These are phyloP conservation scores for Tachycineta bicolor DNA, from an alignment of 2,113 vertebrate genomes.

Conservation along the genomic window DNA sequence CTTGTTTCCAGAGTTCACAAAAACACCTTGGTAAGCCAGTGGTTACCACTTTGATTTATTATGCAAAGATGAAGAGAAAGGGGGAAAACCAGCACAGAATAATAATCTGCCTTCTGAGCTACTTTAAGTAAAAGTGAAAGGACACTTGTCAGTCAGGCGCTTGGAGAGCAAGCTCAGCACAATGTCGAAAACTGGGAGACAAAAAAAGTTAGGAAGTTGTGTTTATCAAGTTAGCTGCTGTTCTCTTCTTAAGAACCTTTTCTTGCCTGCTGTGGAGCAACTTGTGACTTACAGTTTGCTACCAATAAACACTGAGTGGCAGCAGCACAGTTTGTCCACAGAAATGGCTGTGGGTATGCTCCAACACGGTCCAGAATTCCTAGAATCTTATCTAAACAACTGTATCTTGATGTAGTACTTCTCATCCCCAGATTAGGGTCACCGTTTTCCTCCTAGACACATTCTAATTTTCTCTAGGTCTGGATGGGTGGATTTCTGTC, in stretches of 20 bases:
- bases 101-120: neutral
- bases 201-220: neutral
- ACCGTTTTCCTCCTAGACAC: neutral
- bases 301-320: neutral
- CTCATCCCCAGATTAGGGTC: neutral
- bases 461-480: neutral
- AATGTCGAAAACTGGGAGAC: neutral
- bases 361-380: neutral
- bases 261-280: neutral
- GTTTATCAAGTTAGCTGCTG: neutral
- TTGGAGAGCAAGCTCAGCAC: neutral
- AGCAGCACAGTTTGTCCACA: neutral
- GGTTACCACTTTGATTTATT: neutral
- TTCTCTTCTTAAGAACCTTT: neutral
- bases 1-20: neutral
- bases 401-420: neutral
- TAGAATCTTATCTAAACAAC: neutral
- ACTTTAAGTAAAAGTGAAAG: slow-evolving; percentile 19
- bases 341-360: neutral
- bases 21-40: neutral
- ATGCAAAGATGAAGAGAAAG: neutral
- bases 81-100: neutral
- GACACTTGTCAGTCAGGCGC: neutral
- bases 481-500: neutral
- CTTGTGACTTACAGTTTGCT: neutral